Percentiles rank a stretch among this genome's conserved stretches.
These are phyloP conservation scores for Drosophila subpulchrella DNA, from an alignment of 1,140 invertebrate genomes.

Conservation along the genomic window DNA sequence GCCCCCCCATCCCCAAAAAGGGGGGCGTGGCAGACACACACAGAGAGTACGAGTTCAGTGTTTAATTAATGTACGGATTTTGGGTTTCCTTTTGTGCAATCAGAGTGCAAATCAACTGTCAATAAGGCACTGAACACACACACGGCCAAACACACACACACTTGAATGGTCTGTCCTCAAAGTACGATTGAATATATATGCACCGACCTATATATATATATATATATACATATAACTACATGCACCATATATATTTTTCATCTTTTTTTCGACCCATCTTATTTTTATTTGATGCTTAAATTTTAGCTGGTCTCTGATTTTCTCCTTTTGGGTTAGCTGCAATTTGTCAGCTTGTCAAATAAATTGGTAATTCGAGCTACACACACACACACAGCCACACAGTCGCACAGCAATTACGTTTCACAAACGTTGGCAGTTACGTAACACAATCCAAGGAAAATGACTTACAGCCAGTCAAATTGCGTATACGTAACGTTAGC, in stretches of 20 bases:
- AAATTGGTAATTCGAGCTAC: slow-evolving; percentile 56
- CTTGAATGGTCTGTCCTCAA: slow-evolving; percentile 1
- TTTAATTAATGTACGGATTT: slow-evolving; percentile 69
- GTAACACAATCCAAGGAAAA: slow-evolving; percentile 11
- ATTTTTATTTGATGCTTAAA: slow-evolving; percentile 5
- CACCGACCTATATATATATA: background rate
- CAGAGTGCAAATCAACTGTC: slow-evolving; percentile 72
- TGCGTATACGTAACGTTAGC: slow-evolving; percentile 38
- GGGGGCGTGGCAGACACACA: slow-evolving; percentile 5
- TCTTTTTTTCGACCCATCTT: background rate
- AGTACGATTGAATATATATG: background rate
- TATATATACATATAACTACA: slow-evolving; percentile 2
- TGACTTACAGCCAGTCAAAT: slow-evolving; percentile 3
- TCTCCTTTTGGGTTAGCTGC: slow-evolving; percentile 16
- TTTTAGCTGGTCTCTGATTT: slow-evolving; percentile 8
- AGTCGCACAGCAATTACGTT: slow-evolving; percentile 45
- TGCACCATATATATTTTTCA: slow-evolving; percentile 6
- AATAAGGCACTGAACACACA: slow-evolving; percentile 46
- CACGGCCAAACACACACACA: slow-evolving; percentile 5
- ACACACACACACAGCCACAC: slow-evolving; percentile 5
- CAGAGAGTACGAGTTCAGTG: slow-evolving; percentile 22
- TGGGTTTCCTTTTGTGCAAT: slow-evolving; percentile 74
- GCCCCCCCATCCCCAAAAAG: too few relatives aligned
- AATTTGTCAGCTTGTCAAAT: slow-evolving; percentile 51
- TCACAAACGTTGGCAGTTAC: slow-evolving; percentile 10